Conservation (phyloP, 2,797 vertebrate species). For the Carduelis carduelis region DNA sequence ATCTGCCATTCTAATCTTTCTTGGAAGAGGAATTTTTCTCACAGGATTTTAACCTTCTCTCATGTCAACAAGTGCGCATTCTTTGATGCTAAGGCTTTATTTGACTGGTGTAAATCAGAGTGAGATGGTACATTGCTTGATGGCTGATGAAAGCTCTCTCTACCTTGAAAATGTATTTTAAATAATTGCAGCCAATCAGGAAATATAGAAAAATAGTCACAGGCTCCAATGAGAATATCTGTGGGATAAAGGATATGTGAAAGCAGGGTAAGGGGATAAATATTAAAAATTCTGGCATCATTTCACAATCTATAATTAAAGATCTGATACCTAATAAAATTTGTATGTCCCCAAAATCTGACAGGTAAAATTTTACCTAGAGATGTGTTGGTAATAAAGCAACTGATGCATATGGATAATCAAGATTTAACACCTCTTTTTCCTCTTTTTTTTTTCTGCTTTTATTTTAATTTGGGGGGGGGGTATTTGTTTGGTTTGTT, state of each 20-base stretch:
- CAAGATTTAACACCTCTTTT: neutral
- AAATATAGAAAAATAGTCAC: slow-evolving; percentile 16
- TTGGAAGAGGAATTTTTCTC: slow-evolving; percentile 41
- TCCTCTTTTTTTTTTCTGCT: neutral
- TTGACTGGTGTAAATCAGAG: slow-evolving; percentile 48
- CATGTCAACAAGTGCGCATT: slow-evolving; percentile 41
- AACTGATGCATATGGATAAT: neutral
- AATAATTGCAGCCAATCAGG: slow-evolving; percentile 19
- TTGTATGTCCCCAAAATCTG: slow-evolving; percentile 12
- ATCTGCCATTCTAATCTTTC: neutral
- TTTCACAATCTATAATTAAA: slow-evolving; percentile 23
- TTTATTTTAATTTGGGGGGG: neutral
- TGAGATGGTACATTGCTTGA: slow-evolving; percentile 20
- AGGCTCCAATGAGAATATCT: slow-evolving; percentile 19
- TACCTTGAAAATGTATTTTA: slow-evolving; percentile 36
- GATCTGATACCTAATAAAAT: slow-evolving; percentile 30
- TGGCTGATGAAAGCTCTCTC: slow-evolving; percentile 11
- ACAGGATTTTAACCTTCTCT: slow-evolving; percentile 32
- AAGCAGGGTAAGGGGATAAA: neutral
- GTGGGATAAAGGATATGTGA: neutral
- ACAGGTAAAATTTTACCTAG: slow-evolving; percentile 15
- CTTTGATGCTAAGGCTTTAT: slow-evolving; percentile 20
- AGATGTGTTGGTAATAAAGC: neutral
- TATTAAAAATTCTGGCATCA: slow-evolving; percentile 27
- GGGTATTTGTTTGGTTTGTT: neutral